Evolutionary conservation across 1,140 invertebrate species (phyloP).

Genomic region (Atta texana): DNA sequence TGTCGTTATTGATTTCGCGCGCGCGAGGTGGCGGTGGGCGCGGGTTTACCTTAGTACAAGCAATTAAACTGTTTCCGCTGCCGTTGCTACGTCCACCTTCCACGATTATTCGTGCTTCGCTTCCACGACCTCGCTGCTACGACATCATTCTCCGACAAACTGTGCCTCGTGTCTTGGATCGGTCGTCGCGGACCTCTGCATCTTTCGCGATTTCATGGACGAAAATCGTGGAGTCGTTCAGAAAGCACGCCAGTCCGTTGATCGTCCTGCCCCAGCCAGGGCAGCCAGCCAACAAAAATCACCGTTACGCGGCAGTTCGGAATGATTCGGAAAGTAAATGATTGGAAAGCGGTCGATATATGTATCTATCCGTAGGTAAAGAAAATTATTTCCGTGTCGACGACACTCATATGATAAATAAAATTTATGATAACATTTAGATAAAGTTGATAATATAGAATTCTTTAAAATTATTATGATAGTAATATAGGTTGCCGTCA

Average conservation of each 20-base stretch:
- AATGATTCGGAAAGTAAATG: not conserved
- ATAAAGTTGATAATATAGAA: not conserved
- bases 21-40: not conserved
- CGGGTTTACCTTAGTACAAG: not conserved
- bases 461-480: not conserved
- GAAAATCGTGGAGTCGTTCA: not conserved
- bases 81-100: not conserved
- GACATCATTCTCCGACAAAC: slow-evolving; percentile 4
- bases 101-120: not conserved
- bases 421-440: not conserved
- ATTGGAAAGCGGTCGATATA: not conserved
- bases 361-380: not conserved
- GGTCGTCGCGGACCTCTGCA: not conserved
- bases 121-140: not conserved
- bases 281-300: too few species aligned
- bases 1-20: slow-evolving; percentile 32
- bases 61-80: not conserved
- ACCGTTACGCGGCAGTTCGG: not conserved
- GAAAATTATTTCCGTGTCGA: not conserved
- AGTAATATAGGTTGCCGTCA: not conserved
- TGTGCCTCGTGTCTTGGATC: not conserved
- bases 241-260: too few species aligned
- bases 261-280: too few species aligned
- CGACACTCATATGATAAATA: too few species aligned
- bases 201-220: not conserved